These are phyloP conservation scores for Himantopus leucocephalus DNA, from an alignment of 2,113 vertebrate genomes.

Conservation along the genomic window DNA sequence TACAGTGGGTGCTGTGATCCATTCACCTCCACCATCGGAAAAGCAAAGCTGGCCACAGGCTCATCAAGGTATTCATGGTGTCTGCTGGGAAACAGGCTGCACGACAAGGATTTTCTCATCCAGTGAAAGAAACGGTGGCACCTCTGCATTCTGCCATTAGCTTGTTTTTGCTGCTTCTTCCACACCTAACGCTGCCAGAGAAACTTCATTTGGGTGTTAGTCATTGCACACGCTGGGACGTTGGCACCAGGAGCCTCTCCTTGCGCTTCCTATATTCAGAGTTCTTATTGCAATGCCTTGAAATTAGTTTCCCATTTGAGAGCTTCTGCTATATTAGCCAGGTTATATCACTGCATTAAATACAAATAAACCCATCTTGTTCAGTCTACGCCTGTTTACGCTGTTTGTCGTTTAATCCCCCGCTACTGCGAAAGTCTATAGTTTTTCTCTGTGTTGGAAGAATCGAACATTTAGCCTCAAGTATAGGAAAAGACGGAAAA, in stretches of 20 bases:
- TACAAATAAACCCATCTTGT: neutral
- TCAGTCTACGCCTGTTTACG: neutral
- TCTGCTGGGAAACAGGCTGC: neutral
- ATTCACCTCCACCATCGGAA: neutral
- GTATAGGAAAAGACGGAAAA: neutral
- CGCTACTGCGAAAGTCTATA: neutral
- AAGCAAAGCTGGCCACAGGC: neutral
- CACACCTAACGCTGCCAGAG: neutral
- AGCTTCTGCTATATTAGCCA: neutral
- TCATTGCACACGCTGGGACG: neutral
- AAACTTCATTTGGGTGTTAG: neutral
- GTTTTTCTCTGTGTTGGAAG: neutral
- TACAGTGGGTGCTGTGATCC: accelerated
- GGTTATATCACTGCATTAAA: neutral
- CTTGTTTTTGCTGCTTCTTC: neutral
- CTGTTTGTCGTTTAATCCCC: neutral
- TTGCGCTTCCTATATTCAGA: neutral
- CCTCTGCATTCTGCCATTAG: neutral
- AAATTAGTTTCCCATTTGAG: neutral
- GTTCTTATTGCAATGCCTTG: accelerated
- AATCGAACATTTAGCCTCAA: slow-evolving; percentile 11
- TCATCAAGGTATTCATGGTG: accelerated
- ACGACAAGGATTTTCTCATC: accelerated
- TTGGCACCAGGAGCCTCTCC: neutral
- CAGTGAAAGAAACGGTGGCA: neutral